A percentile compares a stretch with the other conserved stretches of the same genome.
phyloP scores from a whole-genome alignment of 2,113 vertebrate species.

The Podilymbus podiceps region DNA sequence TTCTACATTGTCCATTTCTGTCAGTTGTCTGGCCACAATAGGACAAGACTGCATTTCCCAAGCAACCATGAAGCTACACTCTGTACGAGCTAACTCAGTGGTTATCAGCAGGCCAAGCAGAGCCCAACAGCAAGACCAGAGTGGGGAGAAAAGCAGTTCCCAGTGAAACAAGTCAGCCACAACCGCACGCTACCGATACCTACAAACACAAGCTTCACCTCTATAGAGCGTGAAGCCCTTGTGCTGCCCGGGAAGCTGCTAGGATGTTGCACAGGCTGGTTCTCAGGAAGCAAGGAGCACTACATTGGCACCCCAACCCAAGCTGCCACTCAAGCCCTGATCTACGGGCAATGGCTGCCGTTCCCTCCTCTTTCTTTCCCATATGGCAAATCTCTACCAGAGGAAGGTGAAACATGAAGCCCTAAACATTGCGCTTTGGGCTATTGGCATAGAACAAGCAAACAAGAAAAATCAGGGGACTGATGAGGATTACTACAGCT shows the following conservation, averaged over 20 bases:
- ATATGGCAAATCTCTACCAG: not conserved
- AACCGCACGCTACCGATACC: not conserved
- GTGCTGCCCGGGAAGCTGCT: not conserved
- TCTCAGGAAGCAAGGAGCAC: not conserved
- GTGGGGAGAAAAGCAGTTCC: not conserved
- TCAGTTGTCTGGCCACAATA: not conserved
- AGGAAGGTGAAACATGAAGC: not conserved
- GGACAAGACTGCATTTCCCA: not conserved
- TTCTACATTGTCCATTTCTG: not conserved
- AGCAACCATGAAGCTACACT: not conserved
- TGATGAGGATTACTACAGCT: not conserved
- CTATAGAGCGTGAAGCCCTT: not conserved
- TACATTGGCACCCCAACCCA: not conserved
- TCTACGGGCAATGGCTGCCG: rapidly evolving
- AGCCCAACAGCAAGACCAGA: not conserved
- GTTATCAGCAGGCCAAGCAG: not conserved
- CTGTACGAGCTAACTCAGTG: not conserved
- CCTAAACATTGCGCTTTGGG: not conserved
- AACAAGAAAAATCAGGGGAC: not conserved
- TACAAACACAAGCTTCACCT: not conserved
- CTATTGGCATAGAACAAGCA: not conserved
- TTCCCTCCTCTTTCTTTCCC: not conserved
- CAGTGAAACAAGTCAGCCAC: not conserved
- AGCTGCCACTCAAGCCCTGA: not conserved
- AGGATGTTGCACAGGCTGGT: not conserved